These are phyloP conservation scores for Coelopa frigida DNA, from an alignment of 1,140 invertebrate species.

Conservation along the genomic window DNA sequence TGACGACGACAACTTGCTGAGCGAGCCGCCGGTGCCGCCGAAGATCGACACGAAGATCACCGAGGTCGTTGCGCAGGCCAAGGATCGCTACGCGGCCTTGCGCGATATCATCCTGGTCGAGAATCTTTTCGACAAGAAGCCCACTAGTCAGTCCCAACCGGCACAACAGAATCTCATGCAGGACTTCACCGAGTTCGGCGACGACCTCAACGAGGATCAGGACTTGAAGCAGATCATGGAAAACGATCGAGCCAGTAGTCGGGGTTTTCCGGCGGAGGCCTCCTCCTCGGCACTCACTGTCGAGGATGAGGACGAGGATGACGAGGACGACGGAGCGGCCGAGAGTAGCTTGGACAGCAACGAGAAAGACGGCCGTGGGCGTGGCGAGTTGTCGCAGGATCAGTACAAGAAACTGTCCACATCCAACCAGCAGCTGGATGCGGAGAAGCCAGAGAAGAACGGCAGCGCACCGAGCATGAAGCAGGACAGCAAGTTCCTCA, in stretches of 20 bases:
- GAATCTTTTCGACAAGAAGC: slow-evolving; percentile 50
- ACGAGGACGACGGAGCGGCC: slow-evolving; percentile 29
- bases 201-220: slow-evolving; percentile 39
- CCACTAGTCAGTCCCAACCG: slow-evolving; percentile 16
- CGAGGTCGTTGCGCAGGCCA: slow-evolving; percentile 44
- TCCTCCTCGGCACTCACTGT: slow-evolving; percentile 36
- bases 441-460: slow-evolving; percentile 16
- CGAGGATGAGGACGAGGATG: slow-evolving; percentile 37
- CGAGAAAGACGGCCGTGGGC: slow-evolving; percentile 30
- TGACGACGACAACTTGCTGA: slow-evolving; percentile 7
- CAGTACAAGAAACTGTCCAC: slow-evolving; percentile 38
- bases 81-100: slow-evolving; percentile 63
- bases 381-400: slow-evolving; percentile 17
- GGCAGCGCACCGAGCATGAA: slow-evolving; percentile 15
- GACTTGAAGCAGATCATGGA: slow-evolving; percentile 38
- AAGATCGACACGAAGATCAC: slow-evolving; percentile 46
- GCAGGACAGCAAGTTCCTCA: slow-evolving; percentile 36
- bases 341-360: slow-evolving; percentile 38
- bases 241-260: slow-evolving; percentile 15
- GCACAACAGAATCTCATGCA: slow-evolving; percentile 27
- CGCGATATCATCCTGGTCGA: slow-evolving; percentile 60
- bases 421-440: slow-evolving; percentile 32
- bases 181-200: slow-evolving; percentile 35
- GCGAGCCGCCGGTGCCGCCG: slow-evolving; percentile 11
- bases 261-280: slow-evolving; percentile 33